Evolutionary conservation across 2,113 vertebrate species (phyloP), one percentile per base, ranked within the genome.

Genomic region (Forbesichthys agassizii): DNA sequence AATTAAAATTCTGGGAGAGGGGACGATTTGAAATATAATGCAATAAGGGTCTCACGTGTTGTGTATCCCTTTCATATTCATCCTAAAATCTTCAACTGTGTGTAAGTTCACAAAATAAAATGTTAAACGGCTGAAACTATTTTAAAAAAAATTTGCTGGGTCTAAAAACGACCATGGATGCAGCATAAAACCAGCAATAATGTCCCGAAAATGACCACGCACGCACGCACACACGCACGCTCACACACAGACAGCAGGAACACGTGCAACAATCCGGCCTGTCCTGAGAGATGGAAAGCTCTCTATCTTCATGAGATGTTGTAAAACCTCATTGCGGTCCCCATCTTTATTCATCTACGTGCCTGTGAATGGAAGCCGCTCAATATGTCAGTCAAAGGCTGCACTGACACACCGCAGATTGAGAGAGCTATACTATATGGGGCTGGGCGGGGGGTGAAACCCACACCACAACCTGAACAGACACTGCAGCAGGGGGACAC

Each of bases 301-400:
- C 55, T 83, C 73, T 52, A 63, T 85, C 86, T 88, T 79, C 78
- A 77, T 85, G 73, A 77, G 73, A 66, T 68, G 9, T 83, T 83
- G 83, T 90, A 85, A 86, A 87, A 71, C 74, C 80, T 87, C 82
- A 54, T 70, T 73, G 82, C 74, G 74, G 74, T 76, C 71, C 78
- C 78, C 85, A 81, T 88, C 88, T 88, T 89, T 85, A 86, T 88
- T 88, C 84, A 83, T 88, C 81, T 88, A 79, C 80, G 36, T 74
- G 84, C 75, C 82, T 82, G 85, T 76, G 27, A 27, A 27, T 27
- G 78, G 87, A 75, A 84, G 86, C 84, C 84, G 84, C 81, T 88
- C 85, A 81, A 84, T 90, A 86, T 89, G 86, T 87, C 84, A 77
- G 78, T 81, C 80, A 68, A 79, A 84, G 76, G 71, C 83, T 81